phyloP scores from a whole-genome alignment of 2,797 vertebrate species.

The Epinephelus malabaricus region DNA sequence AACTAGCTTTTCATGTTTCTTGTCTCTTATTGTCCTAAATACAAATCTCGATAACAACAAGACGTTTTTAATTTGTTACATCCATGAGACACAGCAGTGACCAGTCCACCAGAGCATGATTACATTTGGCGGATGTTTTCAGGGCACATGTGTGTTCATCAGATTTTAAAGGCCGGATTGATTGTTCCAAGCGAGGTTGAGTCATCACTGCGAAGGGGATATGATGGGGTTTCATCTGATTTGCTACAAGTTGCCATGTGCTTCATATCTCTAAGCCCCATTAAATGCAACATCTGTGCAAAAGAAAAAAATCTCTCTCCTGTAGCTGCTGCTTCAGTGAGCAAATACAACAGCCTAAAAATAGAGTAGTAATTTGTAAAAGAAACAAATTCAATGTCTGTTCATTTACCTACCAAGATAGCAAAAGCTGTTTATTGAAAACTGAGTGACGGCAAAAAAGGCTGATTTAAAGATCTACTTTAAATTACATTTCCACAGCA shows the following conservation, averaged over 20 bases:
- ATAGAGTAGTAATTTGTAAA: neutral
- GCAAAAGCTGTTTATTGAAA: no score
- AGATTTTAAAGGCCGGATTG: slow-evolving; percentile 1
- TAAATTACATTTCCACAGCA: no score
- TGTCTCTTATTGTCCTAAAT: neutral
- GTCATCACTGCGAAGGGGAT: slow-evolving; percentile 22
- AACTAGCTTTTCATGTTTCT: neutral
- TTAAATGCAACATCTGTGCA: slow-evolving; percentile 34
- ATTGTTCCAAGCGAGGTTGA: slow-evolving; percentile 48
- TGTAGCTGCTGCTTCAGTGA: neutral
- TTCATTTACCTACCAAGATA: no score
- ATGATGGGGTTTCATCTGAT: slow-evolving; percentile 19
- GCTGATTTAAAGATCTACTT: no score
- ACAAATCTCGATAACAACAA: neutral
- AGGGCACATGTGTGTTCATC: slow-evolving; percentile 20
- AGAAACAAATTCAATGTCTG: no score
- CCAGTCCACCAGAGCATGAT: neutral
- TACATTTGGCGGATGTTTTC: neutral
- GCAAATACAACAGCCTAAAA: neutral
- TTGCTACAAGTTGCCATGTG: slow-evolving; percentile 22
- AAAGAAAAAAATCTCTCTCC: neutral
- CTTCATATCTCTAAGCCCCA: slow-evolving; percentile 7
- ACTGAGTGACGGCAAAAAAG: no score
- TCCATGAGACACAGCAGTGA: neutral
- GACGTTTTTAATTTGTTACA: slow-evolving; percentile 9